Evolutionary conservation across 2,113 vertebrate species (phyloP).

Genomic region (Vidua macroura): DNA sequence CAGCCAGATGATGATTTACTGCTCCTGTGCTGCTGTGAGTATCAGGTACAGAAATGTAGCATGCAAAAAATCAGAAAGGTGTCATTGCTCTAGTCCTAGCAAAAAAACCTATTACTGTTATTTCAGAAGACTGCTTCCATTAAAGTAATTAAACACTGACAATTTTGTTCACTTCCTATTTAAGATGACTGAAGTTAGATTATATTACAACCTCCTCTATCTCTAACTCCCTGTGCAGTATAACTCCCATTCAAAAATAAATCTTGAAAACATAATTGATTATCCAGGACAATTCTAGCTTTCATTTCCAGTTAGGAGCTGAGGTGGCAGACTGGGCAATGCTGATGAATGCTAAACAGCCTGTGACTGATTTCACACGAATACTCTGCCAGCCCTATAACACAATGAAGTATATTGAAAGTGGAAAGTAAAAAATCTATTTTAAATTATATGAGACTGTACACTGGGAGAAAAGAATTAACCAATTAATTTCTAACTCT

Average conservation of each 20-base stretch:
- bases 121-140: background rate
- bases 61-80: background rate
- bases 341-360: conserved; percentile 15
- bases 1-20: background rate
- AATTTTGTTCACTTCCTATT: background rate
- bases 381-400: background rate
- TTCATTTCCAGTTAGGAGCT: conserved; percentile 37
- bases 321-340: background rate
- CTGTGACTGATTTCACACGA: background rate
- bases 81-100: background rate
- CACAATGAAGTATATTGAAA: background rate
- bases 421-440: background rate
- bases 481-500: background rate
- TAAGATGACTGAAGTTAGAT: background rate
- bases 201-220: background rate
- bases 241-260: background rate
- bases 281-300: background rate
- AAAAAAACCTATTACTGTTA: background rate
- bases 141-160: background rate
- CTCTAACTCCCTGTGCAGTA: background rate
- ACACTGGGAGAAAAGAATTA: background rate
- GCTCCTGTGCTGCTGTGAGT: background rate
- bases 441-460: background rate
- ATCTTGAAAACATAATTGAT: conserved; percentile 34
- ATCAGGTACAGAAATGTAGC: background rate